Conservation (phyloP, 2,797 vertebrate species). For the Gila robusta region DNA sequence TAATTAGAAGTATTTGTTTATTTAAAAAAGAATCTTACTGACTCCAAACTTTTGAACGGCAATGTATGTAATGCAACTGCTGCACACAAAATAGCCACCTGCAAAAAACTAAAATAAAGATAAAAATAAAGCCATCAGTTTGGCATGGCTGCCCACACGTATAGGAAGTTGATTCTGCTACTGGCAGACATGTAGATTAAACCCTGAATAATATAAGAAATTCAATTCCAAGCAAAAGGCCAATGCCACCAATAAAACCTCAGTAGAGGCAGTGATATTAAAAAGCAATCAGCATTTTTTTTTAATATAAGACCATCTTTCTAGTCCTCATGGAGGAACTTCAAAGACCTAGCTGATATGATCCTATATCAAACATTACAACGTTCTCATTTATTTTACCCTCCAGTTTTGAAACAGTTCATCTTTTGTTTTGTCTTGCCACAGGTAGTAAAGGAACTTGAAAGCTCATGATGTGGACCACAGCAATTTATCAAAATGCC, state of each 20-base stretch:
- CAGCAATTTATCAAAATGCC: not conserved
- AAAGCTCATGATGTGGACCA: constrained; percentile 1
- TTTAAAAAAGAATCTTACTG: not conserved
- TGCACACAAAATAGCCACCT: constrained; percentile 60
- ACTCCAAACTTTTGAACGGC: not conserved
- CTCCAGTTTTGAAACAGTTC: not conserved
- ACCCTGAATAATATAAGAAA: constrained; percentile 79
- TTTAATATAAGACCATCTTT: constrained; percentile 70
- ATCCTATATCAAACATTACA: constrained; percentile 20
- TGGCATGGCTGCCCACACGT: constrained; percentile 39
- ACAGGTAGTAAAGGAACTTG: not conserved
- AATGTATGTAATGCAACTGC: constrained; percentile 14
- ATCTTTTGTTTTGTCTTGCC: not conserved
- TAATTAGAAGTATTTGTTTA: not conserved
- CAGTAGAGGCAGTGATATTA: constrained; percentile 75
- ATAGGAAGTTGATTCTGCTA: constrained; percentile 71
- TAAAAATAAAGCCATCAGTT: constrained; percentile 68
- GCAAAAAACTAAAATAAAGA: constrained; percentile 56
- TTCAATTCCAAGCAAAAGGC: constrained; percentile 81
- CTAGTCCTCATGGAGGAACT: constrained; percentile 64
- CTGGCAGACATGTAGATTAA: constrained; percentile 73
- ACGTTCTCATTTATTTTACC: not conserved
- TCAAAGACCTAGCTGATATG: constrained; percentile 28
- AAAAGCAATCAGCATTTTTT: constrained; percentile 79
- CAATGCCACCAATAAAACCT: constrained; percentile 75